Base-by-base conservation (phyloP, 1,140 invertebrate species). In the Ooceraea biroi region DNA sequence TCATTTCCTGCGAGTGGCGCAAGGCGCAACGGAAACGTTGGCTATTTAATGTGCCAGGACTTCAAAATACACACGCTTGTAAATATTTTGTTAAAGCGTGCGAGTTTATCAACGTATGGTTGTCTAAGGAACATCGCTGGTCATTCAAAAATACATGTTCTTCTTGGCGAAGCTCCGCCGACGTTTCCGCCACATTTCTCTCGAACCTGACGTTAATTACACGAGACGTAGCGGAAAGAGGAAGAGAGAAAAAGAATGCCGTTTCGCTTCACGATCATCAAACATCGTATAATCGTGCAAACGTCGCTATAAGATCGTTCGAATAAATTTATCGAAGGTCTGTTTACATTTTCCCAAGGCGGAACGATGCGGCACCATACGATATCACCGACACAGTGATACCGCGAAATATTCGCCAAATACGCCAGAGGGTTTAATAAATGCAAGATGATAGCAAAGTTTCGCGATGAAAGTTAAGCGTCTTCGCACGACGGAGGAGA, bases 391-490 rank as follows among this genome's bases (percentile, higher is more conserved):
- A 87, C 66, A 83, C 78, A 48, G 25, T 52, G 74, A 87, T 88
- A 78, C 58, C 71, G 66, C 60, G 73, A 30, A 84, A 84, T 87
- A 65, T 83, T 87, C 86, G 57, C 68, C 82, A 84, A 87, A 87
- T 87, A 87, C 72, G 82, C 82, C 58, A 5, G 61, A 57, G 61
- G 73, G 63, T 88, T 88, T 88, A 87, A 88, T 88, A 87, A 88
- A 88, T 87, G 82, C 82, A 82, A 66, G 73, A 74, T 87, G 65
- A 72, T 74, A 63, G 55, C 60, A 12, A 87, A 88, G 85, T 88
- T 88, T 88, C 55, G 61, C 69, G 82, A 88, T 88, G 86, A 88
- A 88, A 87, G 80, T 88, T 88, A 88, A 88, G 82, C 66, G 68
- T 84, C 68, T 63, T 58, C 63, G 68, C n/a, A n/a, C n/a, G n/a